These are phyloP conservation scores for Leptinotarsa peninsularis DNA, from an alignment of 2,888 invertebrate species.

Conservation along the genomic window DNA sequence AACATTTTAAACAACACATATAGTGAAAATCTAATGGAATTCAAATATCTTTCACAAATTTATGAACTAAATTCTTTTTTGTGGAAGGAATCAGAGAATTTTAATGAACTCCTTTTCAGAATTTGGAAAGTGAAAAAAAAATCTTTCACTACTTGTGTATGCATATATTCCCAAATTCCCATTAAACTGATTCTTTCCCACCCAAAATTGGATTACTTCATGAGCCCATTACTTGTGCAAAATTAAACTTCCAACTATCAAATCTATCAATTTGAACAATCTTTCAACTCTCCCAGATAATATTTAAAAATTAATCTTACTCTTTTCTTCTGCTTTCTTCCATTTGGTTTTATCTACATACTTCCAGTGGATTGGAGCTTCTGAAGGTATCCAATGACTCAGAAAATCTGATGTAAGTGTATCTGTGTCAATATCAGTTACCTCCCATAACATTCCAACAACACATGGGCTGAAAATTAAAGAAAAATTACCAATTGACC, in stretches of 20 bases:
- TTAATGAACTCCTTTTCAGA: too few species aligned
- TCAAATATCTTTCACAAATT: too few species aligned
- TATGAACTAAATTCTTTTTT: too few species aligned
- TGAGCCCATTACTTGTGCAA: neutral
- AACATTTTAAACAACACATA: too few species aligned
- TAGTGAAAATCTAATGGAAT: too few species aligned
- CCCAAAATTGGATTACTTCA: neutral
- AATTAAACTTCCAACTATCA: neutral
- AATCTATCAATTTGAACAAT: too few species aligned
- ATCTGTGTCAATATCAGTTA: constrained; percentile 69
- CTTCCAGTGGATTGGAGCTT: constrained; percentile 65
- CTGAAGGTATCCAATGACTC: constrained; percentile 66
- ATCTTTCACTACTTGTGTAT: too few species aligned
- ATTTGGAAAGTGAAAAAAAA: too few species aligned
- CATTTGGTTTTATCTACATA: constrained; percentile 65
- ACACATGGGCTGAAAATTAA: constrained; percentile 66
- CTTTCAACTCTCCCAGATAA: neutral
- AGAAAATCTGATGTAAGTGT: constrained; percentile 66
- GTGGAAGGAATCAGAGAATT: too few species aligned
- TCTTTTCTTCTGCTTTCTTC: constrained; percentile 58
- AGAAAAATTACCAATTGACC: neutral
- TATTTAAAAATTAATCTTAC: constrained; percentile 21
- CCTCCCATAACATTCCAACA: constrained; percentile 69
- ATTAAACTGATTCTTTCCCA: neutral
- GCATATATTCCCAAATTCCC: too few species aligned